Evolutionary conservation across 2,113 vertebrate species (phyloP).

Genomic region (Syngnathus scovelli): DNA sequence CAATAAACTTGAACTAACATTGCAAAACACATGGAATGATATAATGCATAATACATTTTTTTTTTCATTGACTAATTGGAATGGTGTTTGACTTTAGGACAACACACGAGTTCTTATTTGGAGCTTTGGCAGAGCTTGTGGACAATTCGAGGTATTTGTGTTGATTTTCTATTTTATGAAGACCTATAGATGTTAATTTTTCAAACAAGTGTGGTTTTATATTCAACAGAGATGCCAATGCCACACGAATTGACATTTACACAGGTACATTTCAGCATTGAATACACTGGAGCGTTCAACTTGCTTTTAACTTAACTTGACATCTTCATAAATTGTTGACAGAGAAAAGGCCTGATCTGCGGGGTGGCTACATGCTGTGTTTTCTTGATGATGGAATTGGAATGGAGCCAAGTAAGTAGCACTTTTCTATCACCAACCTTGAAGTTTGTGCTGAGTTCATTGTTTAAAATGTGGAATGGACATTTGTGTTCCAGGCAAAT

Average conservation of each 20-base stretch:
- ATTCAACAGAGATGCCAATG: slow-evolving; percentile 87
- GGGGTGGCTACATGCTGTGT: slow-evolving; percentile 91
- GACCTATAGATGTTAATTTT: slow-evolving; percentile 11
- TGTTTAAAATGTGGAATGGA: neutral
- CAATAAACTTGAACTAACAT: neutral
- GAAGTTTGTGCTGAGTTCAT: neutral
- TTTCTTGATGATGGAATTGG: slow-evolving; percentile 96
- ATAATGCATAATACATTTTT: neutral
- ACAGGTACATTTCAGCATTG: slow-evolving; percentile 71
- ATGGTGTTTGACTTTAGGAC: slow-evolving; percentile 73
- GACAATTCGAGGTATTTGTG: slow-evolving; percentile 91
- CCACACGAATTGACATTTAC: slow-evolving; percentile 94
- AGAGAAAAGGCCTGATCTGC: slow-evolving; percentile 83
- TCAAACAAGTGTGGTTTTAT: slow-evolving; percentile 4
- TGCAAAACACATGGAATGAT: neutral
- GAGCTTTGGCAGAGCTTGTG: slow-evolving; percentile 94
- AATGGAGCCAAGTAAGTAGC: slow-evolving; percentile 93
- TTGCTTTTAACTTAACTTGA: neutral
- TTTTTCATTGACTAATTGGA: neutral
- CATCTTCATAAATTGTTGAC: slow-evolving; percentile 22
- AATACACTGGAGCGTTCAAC: neutral
- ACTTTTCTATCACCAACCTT: slow-evolving; percentile 1
- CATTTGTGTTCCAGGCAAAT: neutral
- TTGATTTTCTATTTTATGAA: neutral
- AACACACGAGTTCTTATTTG: slow-evolving; percentile 97